A percentile compares a stretch with the other conserved stretches of the same genome.
Evolutionary conservation across 2,888 invertebrate species (phyloP).

Genomic region (Conomelus anceps): DNA sequence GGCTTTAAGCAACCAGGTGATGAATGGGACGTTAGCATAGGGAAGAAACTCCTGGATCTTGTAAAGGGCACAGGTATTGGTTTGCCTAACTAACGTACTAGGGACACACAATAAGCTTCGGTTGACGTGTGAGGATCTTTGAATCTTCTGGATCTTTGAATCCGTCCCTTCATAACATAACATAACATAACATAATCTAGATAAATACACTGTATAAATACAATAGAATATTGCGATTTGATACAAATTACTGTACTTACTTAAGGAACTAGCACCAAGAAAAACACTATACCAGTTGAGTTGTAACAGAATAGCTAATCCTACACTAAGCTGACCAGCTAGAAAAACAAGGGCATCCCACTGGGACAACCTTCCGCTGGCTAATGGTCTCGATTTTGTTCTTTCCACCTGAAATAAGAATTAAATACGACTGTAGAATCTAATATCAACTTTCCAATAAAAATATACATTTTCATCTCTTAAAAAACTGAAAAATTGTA

Average conservation of each 20-base stretch:
- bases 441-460: background rate
- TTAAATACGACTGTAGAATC: background rate
- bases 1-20: no score
- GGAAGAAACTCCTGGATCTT: no score
- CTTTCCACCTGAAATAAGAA: slow-evolving; percentile 61
- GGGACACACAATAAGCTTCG: no score
- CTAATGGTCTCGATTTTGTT: slow-evolving; percentile 80
- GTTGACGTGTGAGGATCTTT: no score
- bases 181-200: no score
- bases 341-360: slow-evolving; percentile 74
- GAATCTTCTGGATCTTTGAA: no score
- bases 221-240: background rate
- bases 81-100: no score
- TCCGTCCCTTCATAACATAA: no score
- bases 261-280: slow-evolving; percentile 72
- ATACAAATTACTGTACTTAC: slow-evolving; percentile 41
- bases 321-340: slow-evolving; percentile 71
- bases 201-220: no score
- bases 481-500: no score
- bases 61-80: no score
- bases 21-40: no score
- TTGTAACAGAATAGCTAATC: slow-evolving; percentile 77
- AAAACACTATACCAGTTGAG: slow-evolving; percentile 81
- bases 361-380: slow-evolving; percentile 66
- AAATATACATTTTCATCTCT: background rate